Evolutionary conservation across 2,113 vertebrate genomes (phyloP).

Genomic region (Heteronetta atricapilla): DNA sequence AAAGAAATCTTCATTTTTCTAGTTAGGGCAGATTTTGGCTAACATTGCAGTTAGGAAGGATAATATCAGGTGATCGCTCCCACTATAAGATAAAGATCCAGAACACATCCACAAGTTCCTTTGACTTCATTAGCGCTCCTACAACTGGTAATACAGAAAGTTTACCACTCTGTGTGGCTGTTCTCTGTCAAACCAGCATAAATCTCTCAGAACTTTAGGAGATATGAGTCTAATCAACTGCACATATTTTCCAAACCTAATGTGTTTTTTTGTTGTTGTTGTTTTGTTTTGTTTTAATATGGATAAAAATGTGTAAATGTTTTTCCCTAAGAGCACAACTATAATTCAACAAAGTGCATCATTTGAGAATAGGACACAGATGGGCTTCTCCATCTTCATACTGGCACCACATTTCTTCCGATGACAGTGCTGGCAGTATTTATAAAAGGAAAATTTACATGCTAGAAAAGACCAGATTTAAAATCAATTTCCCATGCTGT

Average conservation of each 20-base stretch:
- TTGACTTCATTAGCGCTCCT: background rate
- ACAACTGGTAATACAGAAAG: background rate
- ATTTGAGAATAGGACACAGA: background rate
- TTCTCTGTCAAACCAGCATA: background rate
- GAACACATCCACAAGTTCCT: background rate
- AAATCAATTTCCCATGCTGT: background rate
- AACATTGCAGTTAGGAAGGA: background rate
- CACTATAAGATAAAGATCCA: background rate
- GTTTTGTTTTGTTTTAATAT: no score
- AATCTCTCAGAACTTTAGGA: background rate
- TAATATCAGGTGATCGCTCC: background rate
- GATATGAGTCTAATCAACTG: background rate
- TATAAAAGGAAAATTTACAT: background rate
- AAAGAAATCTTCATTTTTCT: background rate
- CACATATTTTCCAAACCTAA: background rate
- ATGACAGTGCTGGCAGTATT: background rate
- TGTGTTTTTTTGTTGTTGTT: no score
- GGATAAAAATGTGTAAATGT: background rate
- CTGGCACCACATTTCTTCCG: background rate
- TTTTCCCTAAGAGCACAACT: background rate
- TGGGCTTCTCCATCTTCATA: background rate
- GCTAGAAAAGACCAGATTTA: background rate
- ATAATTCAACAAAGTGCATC: background rate
- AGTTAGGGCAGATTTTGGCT: background rate
- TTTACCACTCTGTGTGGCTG: background rate